Conservation (phyloP, 2,113 vertebrate genomes). For the Lophura nycthemera region DNA sequence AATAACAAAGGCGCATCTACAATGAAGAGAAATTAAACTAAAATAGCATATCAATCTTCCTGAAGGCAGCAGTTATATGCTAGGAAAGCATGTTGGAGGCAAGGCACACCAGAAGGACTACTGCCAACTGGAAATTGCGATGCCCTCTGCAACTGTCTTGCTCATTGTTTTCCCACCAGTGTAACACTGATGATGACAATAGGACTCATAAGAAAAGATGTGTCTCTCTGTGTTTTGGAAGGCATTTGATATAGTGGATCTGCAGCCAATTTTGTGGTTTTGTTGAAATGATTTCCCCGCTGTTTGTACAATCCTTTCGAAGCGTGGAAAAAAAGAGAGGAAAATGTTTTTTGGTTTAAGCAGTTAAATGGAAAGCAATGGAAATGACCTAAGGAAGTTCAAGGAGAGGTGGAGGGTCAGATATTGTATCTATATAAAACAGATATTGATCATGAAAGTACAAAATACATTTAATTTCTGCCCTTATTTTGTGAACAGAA, state of each 20-base stretch:
- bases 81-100: slow-evolving; percentile 3
- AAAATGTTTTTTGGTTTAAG: background rate
- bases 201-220: background rate
- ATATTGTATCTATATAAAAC: too few species aligned
- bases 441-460: background rate
- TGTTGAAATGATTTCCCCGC: background rate
- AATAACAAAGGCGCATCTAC: slow-evolving; percentile 28
- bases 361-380: background rate
- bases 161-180: fast-evolving
- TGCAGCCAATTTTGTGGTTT: background rate
- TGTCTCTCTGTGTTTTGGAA: background rate
- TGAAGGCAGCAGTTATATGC: slow-evolving; percentile 9
- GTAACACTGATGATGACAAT: background rate
- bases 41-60: slow-evolving; percentile 1
- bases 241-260: background rate
- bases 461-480: background rate
- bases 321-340: background rate
- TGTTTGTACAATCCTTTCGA: background rate
- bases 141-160: background rate
- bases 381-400: background rate
- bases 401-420: background rate
- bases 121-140: slow-evolving; percentile 28
- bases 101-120: slow-evolving; percentile 23
- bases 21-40: slow-evolving; percentile 31
- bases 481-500: background rate